Base-by-base conservation (phyloP, 2,888 invertebrate genomes). In the Yponomeuta cagnagella region DNA sequence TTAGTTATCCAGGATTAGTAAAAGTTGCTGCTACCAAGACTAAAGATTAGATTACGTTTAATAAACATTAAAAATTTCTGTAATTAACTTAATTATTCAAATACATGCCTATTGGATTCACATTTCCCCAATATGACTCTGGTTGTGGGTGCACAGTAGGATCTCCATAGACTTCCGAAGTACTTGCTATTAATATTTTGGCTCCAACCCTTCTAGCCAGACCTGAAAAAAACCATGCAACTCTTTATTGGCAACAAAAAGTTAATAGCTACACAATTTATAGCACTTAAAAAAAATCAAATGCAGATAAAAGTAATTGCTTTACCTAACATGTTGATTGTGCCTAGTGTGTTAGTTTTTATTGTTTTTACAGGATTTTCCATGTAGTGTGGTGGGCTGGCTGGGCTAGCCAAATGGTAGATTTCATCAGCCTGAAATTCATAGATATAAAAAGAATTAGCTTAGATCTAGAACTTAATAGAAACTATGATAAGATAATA, bases 311-410 rank as follows among this genome's bases (percentile, higher is more conserved):
- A 15, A 58, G 52, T 15, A 58, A n/a, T 12, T 37, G 65, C 80
- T 87, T 77, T 85, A 96, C 97, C 98, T 79, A 98, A 92, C 93
- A 98, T 96, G 89, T 98, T 98, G 73, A 98, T 98, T 48, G 98
- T 98, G 70, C 97, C 99, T 82, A 99, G 93, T 1, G 99, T 98
- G 87, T 99, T 99, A 0, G 99, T 99, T 89, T 99, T 99, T 76
- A 99, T 97, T 23, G 99, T 99, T 90, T 99, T 99, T 3, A 99
- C 99, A 48, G 99, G 99, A 93, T 99, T 99, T 83, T 97, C 96
- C 99, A 99, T 99, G 84, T 99, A 99, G 92, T 99, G 99, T 0
- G 98, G 99, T 33, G 99, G 99, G 77, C 98, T 98, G 1, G 99
- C 99, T 10, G 99, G 99, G 83, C 99, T 99, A 30, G 99, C 99